Conservation (phyloP, 2,888 invertebrate genomes). For the Pardosa pseudoannulata region DNA sequence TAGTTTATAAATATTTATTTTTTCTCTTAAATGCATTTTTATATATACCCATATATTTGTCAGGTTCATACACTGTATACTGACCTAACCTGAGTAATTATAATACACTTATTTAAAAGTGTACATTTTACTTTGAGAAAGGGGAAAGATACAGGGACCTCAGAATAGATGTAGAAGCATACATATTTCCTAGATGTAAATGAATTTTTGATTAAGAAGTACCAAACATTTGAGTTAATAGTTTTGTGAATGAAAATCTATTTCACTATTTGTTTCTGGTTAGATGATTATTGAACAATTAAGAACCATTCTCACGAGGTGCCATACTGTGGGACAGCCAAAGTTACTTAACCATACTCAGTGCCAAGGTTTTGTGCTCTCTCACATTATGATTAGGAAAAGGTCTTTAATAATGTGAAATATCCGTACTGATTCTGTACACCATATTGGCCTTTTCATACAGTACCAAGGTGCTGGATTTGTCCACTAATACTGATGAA, state of each 20-base stretch:
- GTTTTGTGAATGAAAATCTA: background rate
- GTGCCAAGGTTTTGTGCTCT: slow-evolving; percentile 60
- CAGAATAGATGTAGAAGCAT: too few relatives aligned
- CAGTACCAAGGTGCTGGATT: slow-evolving; percentile 30
- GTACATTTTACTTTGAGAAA: too few relatives aligned
- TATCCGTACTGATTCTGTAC: slow-evolving; percentile 16
- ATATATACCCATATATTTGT: too few relatives aligned
- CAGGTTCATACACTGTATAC: too few relatives aligned
- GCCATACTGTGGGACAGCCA: slow-evolving; percentile 69
- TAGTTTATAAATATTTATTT: too few relatives aligned
- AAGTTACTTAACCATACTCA: slow-evolving; percentile 52
- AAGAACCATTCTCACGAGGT: slow-evolving; percentile 24
- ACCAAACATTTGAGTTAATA: too few relatives aligned
- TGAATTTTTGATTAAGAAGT: too few relatives aligned
- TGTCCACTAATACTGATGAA: slow-evolving; percentile 32
- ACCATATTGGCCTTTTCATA: slow-evolving; percentile 46
- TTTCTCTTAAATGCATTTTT: too few relatives aligned
- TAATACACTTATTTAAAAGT: too few relatives aligned
- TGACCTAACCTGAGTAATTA: too few relatives aligned
- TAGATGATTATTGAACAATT: background rate
- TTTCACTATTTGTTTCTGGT: slow-evolving; percentile 10
- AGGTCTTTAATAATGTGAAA: slow-evolving; percentile 24
- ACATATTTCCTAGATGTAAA: too few relatives aligned
- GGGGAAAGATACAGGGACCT: too few relatives aligned
- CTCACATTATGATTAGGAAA: slow-evolving; percentile 36